These are phyloP conservation scores for Sminthopsis crassicaudata DNA, from an alignment of 2,113 vertebrate genomes.

Conservation along the genomic window DNA sequence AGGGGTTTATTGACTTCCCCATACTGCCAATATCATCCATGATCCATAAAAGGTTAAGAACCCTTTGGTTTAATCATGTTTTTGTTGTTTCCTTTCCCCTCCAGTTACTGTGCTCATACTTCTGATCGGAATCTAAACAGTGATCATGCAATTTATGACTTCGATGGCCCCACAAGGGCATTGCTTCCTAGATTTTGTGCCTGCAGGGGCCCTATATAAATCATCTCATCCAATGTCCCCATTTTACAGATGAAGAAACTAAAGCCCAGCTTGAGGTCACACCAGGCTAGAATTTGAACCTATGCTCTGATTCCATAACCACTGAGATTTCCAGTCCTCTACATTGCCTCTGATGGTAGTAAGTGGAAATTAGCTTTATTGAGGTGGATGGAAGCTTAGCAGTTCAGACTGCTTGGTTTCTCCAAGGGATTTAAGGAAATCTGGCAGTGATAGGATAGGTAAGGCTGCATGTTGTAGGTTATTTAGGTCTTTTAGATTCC, in stretches of 20 bases:
- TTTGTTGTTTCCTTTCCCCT: not conserved
- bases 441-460: not conserved
- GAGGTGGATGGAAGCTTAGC: not conserved
- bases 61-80: not conserved
- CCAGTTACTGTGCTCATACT: not conserved
- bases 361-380: not conserved
- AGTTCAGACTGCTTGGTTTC: not conserved
- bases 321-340: not conserved
- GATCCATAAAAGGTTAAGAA: not conserved
- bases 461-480: not conserved
- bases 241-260: constrained; percentile 7
- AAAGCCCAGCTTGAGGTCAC: not conserved
- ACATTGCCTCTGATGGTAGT: not conserved
- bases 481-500: not conserved
- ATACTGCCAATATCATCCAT: not conserved
- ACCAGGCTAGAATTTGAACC: not conserved
- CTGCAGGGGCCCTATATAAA: not conserved
- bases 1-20: not conserved
- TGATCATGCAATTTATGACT: not conserved
- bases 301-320: not conserved
- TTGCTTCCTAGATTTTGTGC: not conserved
- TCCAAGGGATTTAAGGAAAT: not conserved
- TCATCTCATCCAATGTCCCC: not conserved
- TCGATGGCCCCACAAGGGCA: not conserved
- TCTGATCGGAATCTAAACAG: not conserved